Conservation (phyloP, 2,888 invertebrate genomes). For the Villa cingulata region DNA sequence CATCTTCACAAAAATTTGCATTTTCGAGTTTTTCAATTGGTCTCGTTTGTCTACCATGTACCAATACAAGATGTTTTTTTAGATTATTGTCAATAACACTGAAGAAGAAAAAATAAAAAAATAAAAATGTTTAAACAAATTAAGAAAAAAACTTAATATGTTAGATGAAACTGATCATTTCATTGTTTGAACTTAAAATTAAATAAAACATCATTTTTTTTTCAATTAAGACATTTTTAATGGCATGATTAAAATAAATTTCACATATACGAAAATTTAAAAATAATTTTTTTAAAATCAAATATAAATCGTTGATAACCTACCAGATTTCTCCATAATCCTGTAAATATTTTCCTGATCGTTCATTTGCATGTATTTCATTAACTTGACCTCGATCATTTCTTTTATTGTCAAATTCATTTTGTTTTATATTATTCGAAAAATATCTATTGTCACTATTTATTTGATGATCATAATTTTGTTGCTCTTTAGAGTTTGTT, state of each 20-base stretch:
- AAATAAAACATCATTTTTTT: constrained; percentile 4
- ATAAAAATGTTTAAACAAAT: not conserved
- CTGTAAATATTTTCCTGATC: not conserved
- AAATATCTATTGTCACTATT: no score
- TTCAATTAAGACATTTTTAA: not conserved
- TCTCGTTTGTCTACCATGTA: constrained; percentile 20
- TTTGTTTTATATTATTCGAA: no score
- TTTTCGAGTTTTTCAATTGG: constrained; percentile 19
- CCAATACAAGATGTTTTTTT: constrained; percentile 21
- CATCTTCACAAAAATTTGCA: constrained; percentile 20
- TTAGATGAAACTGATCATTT: no score
- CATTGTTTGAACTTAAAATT: no score
- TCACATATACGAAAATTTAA: not conserved
- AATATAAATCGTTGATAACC: constrained; percentile 1
- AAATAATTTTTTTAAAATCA: not conserved
- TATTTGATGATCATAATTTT: no score
- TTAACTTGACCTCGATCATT: no score
- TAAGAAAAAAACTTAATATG: not conserved
- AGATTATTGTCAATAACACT: constrained; percentile 9
- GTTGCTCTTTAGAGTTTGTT: not conserved
- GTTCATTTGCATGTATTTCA: not conserved
- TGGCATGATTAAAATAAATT: not conserved
- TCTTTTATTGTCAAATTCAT: no score
- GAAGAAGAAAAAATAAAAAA: constrained; percentile 2
- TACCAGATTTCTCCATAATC: constrained; percentile 9